A percentile compares a stretch with the other conserved stretches of the same genome.
Conservation (phyloP, 2,888 invertebrate genomes). For the Thereva unica region DNA sequence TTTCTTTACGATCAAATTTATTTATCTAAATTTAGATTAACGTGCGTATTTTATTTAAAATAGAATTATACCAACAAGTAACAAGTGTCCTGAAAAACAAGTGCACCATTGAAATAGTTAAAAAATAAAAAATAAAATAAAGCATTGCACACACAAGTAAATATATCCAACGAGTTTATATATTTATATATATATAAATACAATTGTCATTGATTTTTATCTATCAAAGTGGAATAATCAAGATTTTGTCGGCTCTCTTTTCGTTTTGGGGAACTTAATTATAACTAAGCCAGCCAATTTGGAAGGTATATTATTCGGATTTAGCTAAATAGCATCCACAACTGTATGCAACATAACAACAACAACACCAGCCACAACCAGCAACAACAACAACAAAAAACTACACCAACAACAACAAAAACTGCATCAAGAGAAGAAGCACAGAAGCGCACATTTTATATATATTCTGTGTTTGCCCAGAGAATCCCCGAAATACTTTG, state of each 20-base stretch:
- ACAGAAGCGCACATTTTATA: neutral
- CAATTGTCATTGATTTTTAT: slow-evolving; percentile 28
- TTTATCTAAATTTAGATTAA: slow-evolving; percentile 37
- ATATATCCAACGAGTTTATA: too few relatives aligned
- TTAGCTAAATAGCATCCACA: neutral
- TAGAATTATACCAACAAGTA: slow-evolving; percentile 36
- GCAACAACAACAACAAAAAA: neutral
- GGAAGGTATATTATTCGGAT: too few relatives aligned
- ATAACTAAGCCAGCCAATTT: slow-evolving; percentile 5
- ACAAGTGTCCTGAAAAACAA: slow-evolving; percentile 41
- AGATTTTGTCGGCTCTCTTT: slow-evolving; percentile 6
- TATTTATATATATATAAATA: too few relatives aligned
- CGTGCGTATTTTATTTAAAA: slow-evolving; percentile 39
- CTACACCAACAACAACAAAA: too few relatives aligned
- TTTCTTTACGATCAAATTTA: slow-evolving; percentile 28
- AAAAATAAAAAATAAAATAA: slow-evolving; percentile 18
- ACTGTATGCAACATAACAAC: neutral
- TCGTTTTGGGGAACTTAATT: neutral
- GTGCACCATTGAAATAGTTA: slow-evolving; percentile 39
- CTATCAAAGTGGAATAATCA: slow-evolving; percentile 19
- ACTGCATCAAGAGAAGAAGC: neutral
- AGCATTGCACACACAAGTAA: too few relatives aligned
- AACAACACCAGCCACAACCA: too few relatives aligned
- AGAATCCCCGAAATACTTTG: slow-evolving; percentile 14
- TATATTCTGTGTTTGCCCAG: neutral